Base-by-base conservation (phyloP, 2,797 vertebrate genomes). In the Vireo griseus region DNA sequence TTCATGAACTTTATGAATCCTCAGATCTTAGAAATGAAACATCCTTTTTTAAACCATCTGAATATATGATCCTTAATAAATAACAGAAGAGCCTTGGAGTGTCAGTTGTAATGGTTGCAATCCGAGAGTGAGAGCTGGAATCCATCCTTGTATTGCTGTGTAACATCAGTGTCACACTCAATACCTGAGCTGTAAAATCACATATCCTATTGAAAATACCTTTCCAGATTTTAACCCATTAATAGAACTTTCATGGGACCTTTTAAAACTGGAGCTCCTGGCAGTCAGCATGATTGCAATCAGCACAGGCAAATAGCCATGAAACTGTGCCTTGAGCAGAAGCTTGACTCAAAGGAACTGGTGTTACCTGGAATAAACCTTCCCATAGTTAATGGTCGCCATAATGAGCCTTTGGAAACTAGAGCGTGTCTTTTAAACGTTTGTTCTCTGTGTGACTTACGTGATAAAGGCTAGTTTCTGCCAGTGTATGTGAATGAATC, bases 181-280 rank as follows among this genome's bases (percentile, higher is more conserved):
- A 62, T 92, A 94, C 80, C 82, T 75, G 40, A 95, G 77, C 80
- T 42, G 55, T 69, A 76, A 79, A 90, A 90, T 88, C 45, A 35
- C 33, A 6, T 29, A 51, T 28, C 21, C 37, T 73, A 3, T 44
- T 86, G 71, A 75, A 77, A 95, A 86, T 59, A n/a, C 39, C 31
- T 65, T 84, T 73, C 17, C 58, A 78, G 28, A 47, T 92, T 95
- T 84, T 17, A 72, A 13, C 39, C 54, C 28, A 6, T 50, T 54
- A 54, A 54, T 29, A 71, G 52, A 61, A 67, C 5, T 18, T 83
- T 71, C 59, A 11, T 47, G 40, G 48, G 31, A 10, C 3, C 3
- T 50, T 74, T 67, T 11, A 66, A 67, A 73, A 37, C 24, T 47
- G 57, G 37, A 77, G 29, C 42, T 81, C 35, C 44, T 2, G 4